Evolutionary conservation across 2,888 invertebrate genomes (phyloP), one percentile per base, ranked within the genome.

Genomic region (Steromphala cineraria): DNA sequence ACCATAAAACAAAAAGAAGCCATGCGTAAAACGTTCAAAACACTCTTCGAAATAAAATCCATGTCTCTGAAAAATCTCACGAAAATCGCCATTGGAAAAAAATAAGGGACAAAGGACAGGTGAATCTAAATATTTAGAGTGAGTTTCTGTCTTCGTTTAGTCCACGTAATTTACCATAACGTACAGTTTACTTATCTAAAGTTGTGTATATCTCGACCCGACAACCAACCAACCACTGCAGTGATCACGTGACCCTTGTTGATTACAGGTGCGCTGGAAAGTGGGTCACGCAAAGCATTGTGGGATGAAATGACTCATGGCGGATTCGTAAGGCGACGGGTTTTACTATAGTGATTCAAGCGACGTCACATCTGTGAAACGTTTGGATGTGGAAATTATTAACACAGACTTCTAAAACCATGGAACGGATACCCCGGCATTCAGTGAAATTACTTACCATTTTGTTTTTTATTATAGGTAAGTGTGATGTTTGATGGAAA

Each of bases 211-310:
- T 46, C 46, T 46, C 46, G 13, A 46, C 10, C 13, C 13, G 46
- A 46, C 1, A 13, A 46, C 36, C 10, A 13, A 13, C 46, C 46
- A 46, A 46, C 46, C 46, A 46, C 46, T 46, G 46, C 1, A 46
- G 46, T 46, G 13, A 13, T 46, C 46, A 46, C 46, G 46, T 46
- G 62, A 24, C 28, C 15, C 28, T 62, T 62, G 62, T 62, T 62
- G 62, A 62, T 62, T 62, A 62, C 62, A 62, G 62, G 62, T 62
- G 62, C 28, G 62, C 62, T 62, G 62, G 62, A 62, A 62, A 62
- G 62, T 62, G 17, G 62, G 62, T 62, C 62, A 62, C 62, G 62
- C 62, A 62, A 62, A 62, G 62, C 62, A 62, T 62, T 62, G 28
- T 62, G 62, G 62, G 62, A 24, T 24, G 24, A 24, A 62, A 62